Conservation (phyloP, 1,140 invertebrate species). For the Drosophila pandora region DNA sequence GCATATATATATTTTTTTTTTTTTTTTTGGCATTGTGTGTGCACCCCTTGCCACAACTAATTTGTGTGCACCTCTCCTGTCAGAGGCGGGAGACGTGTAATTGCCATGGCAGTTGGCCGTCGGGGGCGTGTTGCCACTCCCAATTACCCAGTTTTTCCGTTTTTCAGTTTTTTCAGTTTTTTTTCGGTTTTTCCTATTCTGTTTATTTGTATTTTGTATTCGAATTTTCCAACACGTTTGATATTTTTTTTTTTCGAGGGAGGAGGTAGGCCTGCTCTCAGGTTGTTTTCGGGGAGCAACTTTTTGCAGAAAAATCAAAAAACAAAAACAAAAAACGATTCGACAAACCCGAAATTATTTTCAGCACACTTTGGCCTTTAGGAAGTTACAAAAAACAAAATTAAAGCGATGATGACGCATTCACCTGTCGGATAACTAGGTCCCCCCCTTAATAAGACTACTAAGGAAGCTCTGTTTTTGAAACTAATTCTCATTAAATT, state of each 20-base stretch:
- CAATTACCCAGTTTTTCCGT: slow-evolving; percentile 56
- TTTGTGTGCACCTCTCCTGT: slow-evolving; percentile 74
- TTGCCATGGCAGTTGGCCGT: slow-evolving; percentile 52
- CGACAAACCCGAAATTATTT: slow-evolving; percentile 76
- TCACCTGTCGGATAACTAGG: slow-evolving; percentile 51
- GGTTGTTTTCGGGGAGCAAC: slow-evolving; percentile 61
- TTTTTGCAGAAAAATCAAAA: slow-evolving; percentile 39
- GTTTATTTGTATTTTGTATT: background rate
- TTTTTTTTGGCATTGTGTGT: background rate
- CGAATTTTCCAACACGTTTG: slow-evolving; percentile 63
- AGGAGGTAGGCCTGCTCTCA: slow-evolving; percentile 32
- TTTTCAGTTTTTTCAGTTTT: background rate
- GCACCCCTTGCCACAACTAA: slow-evolving; percentile 59
- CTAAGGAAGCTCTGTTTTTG: background rate
- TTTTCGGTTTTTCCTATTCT: slow-evolving; percentile 33
- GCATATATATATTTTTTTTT: background rate
- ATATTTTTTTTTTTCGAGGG: slow-evolving; percentile 48
- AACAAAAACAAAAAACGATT: slow-evolving; percentile 4
- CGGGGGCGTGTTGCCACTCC: slow-evolving; percentile 62
- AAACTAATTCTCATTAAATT: slow-evolving; percentile 6
- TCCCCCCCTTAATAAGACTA: background rate
- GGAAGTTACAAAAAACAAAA: slow-evolving; percentile 1
- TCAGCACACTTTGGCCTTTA: slow-evolving; percentile 69
- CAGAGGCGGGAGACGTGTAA: slow-evolving; percentile 55
- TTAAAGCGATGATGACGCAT: slow-evolving; percentile 55